Evolutionary conservation across 1,140 invertebrate species (phyloP), one percentile per base, ranked within the genome.

Genomic region (Glossosoma conforme): DNA sequence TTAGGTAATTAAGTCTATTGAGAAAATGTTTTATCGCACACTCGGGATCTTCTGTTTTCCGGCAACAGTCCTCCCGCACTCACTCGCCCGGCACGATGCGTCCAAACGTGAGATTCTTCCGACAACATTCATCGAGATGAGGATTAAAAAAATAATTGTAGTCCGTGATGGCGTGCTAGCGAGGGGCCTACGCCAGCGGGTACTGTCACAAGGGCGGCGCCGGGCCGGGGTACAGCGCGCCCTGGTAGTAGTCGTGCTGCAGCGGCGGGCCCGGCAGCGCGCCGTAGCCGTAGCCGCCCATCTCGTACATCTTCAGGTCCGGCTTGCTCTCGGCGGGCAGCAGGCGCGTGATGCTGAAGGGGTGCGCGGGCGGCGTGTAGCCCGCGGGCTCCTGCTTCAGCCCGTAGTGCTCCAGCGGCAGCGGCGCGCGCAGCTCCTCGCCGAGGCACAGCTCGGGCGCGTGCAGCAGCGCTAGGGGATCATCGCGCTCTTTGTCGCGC

Each of bases 291-390:
- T 88, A 85, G 68, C 83, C 79, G 65, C 78, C 72, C 68, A 87
- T 81, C 51, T 86, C 83, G 72, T 89, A 89, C 82, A 89, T 88
- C 68, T 87, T 88, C 53, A 88, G 78, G 66, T 88, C 85, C 33
- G 87, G 80, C 66, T 92, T 90, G 44, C 84, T 85, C 61, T 90
- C 89, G 35, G 87, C 85, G 8, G 89, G 88, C 60, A 92, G 71
- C 62, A 96, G 79, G 64, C 92, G 85, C 56, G 90, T 94, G 61
- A 97, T 96, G 66, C 90, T 93, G 73, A 96, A 97, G 1, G 93
- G 93, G 68, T 95, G 89, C 65, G 80, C 85, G 46, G 87, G 85
- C 6, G 86, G 80, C 21, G 86, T 84, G 60, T 87, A 89, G n/a
- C 82, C 82, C 9, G 81, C 69, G 19, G 85, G 83, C 65, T 90